phyloP scores from a whole-genome alignment of 2,888 invertebrate genomes.

The Sarcophaga carnaria region DNA sequence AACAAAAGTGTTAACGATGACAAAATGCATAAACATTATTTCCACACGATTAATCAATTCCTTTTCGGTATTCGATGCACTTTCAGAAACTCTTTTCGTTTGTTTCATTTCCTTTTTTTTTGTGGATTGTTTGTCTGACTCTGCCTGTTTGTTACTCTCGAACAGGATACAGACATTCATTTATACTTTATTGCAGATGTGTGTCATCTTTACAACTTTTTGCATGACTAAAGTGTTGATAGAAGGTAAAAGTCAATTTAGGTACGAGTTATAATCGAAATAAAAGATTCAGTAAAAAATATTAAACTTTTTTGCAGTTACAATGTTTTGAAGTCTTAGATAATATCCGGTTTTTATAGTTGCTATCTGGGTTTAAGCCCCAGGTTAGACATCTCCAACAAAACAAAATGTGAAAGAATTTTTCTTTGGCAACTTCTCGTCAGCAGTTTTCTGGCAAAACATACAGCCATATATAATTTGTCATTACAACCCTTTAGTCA shows the following conservation, averaged over 20 bases:
- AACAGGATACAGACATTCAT: slow-evolving; percentile 30
- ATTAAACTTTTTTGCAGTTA: too few species aligned
- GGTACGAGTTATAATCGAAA: neutral
- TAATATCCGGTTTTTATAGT: too few species aligned
- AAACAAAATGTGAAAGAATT: too few species aligned
- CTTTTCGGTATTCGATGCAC: slow-evolving; percentile 64
- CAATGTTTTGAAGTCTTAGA: too few species aligned
- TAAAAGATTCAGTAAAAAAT: neutral
- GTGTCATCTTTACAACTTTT: neutral
- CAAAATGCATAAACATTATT: slow-evolving; percentile 67
- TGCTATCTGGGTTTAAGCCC: too few species aligned
- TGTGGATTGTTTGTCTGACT: neutral
- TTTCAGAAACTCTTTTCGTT: slow-evolving; percentile 36
- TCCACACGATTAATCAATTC: slow-evolving; percentile 69
- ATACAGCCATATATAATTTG: too few species aligned
- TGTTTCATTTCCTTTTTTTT: slow-evolving; percentile 10
- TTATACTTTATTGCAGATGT: neutral
- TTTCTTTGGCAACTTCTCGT: too few species aligned
- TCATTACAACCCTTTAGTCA: too few species aligned
- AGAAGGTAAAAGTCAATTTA: slow-evolving; percentile 1
- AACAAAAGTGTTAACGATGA: slow-evolving; percentile 66
- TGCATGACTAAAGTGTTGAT: neutral
- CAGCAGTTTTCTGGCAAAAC: too few species aligned
- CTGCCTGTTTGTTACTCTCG: slow-evolving; percentile 16
- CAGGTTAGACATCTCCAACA: too few species aligned